Percentiles rank a stretch among this genome's conserved stretches.
phyloP scores from a whole-genome alignment of 2,113 vertebrate species.

The Condylura cristata region DNA sequence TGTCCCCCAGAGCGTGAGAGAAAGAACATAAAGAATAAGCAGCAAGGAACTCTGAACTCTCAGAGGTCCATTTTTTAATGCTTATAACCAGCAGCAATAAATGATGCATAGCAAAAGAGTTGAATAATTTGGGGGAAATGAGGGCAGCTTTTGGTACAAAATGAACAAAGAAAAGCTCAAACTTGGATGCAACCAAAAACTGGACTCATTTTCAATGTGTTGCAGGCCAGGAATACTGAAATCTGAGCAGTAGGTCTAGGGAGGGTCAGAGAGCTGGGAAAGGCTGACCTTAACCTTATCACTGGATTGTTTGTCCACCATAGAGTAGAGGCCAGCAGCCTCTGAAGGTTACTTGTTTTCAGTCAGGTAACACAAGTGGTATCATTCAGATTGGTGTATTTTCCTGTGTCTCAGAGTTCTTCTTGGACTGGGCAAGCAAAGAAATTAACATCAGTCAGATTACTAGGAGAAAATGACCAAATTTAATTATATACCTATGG shows the following conservation, averaged over 20 bases:
- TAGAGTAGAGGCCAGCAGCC: neutral
- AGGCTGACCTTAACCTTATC: neutral
- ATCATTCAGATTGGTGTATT: neutral
- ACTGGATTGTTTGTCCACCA: neutral
- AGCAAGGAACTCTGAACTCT: neutral
- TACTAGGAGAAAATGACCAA: too few relatives aligned
- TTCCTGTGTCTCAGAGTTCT: too few relatives aligned
- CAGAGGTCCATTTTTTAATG: neutral
- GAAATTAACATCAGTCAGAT: too few relatives aligned
- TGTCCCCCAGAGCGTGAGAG: neutral
- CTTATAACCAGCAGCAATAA: neutral
- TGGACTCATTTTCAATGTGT: neutral
- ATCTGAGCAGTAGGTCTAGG: neutral
- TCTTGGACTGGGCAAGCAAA: too few relatives aligned
- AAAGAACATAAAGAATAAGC: neutral
- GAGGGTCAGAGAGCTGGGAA: neutral
- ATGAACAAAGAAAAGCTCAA: constrained; percentile 1
- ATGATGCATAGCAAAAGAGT: neutral
- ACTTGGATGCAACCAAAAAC: neutral
- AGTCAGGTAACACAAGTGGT: neutral
- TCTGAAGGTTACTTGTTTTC: neutral
- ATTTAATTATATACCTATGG: too few relatives aligned
- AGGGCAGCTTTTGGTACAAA: neutral
- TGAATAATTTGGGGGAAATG: constrained; percentile 2
- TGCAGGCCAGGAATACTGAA: too few relatives aligned